Conservation (phyloP, 2,113 vertebrate species). For the Panurus biarmicus region DNA sequence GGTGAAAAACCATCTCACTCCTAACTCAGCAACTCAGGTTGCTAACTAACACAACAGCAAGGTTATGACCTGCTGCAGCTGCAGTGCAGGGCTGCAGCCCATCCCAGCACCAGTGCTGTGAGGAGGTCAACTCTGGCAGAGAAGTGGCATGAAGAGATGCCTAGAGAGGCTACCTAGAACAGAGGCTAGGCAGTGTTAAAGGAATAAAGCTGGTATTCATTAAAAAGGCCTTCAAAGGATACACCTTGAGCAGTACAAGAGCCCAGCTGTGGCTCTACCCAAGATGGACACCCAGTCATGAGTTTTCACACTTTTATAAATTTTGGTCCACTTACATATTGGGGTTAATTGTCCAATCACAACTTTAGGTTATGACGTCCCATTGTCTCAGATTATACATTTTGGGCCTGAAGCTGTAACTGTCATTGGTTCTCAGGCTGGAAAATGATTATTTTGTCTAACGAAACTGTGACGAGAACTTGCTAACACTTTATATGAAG, state of each 20-base stretch:
- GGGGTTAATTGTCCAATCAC: not conserved
- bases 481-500: not conserved
- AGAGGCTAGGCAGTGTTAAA: not conserved
- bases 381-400: not conserved
- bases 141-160: not conserved
- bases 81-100: not conserved
- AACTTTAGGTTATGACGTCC: not conserved
- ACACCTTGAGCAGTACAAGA: not conserved
- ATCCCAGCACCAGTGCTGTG: fast-evolving
- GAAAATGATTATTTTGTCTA: not conserved
- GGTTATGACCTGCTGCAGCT: not conserved
- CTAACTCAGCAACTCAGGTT: not conserved
- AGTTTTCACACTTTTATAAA: not conserved
- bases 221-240: not conserved
- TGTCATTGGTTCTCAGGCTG: not conserved
- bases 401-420: not conserved
- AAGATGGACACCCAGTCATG: not conserved
- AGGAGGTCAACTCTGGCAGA: not conserved
- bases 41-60: not conserved
- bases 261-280: not conserved
- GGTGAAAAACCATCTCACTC: not conserved
- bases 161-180: not conserved
- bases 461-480: not conserved
- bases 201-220: not conserved
- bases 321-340: not conserved